Base-by-base conservation (phyloP, 2,797 vertebrate species). In the Mastacembelus armatus region DNA sequence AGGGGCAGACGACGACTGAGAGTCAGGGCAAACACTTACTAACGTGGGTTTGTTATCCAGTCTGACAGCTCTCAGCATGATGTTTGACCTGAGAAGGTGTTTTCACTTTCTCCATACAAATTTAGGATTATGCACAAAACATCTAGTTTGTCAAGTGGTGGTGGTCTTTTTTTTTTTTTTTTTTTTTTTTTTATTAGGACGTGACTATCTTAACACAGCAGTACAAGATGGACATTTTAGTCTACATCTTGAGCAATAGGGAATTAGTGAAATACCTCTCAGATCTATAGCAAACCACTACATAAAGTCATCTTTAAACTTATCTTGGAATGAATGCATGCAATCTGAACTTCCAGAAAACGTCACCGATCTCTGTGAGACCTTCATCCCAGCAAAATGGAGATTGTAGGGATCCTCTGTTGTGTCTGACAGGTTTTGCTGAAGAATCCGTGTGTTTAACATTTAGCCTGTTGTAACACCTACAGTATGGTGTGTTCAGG, bases 401-500 rank as follows among this genome's bases (percentile, higher is more conserved):
- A 12, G 47, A 78, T 54, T 48, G 26, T 5, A 48, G 45, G 49
- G 79, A 71, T 76, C 64, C 33, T 44, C 56, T 47, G 39, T 66
- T 68, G 48, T 60, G 58, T 76, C 56, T 44, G 32, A 58, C 43
- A 43, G 40, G 24, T 65, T 35, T 58, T 52, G 63, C 62, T 80
- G 78, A 69, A 29, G 45, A 77, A 69, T 74, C 44, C 66, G 52
- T 67, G 71, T 71, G 50, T 76, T 71, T 65, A 71, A 60, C 38
- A 51, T 71, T 73, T 71, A 68, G 49, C 65, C 47, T 74, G 73
- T 71, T 80, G 61, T 57, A 69, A 66, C 77, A 81, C 56, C 49
- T 57, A 61, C 10, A 24, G 63, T 32, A 24, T 8, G 29, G 66
- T 58, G 72, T 49, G 16, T 71, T 80, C 54, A 78, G 73, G 67